These are phyloP conservation scores for Argyresthia goedartella DNA, from an alignment of 2,888 invertebrate genomes.

Conservation along the genomic window DNA sequence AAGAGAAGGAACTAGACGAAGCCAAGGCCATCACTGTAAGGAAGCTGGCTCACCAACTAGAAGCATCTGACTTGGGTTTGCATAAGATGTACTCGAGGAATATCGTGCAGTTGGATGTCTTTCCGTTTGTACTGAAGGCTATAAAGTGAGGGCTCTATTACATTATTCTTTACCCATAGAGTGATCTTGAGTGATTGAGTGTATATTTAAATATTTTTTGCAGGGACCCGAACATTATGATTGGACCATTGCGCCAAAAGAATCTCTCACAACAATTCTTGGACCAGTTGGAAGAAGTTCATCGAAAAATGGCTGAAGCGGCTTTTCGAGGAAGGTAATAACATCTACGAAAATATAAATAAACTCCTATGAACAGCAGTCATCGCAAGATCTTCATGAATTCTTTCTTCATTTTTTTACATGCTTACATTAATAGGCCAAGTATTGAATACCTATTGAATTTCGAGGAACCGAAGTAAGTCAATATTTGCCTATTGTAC, in stretches of 20 bases:
- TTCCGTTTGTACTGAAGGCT: constrained; percentile 71
- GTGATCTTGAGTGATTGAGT: neutral
- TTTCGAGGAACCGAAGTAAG: constrained; percentile 3
- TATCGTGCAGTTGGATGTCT: constrained; percentile 74
- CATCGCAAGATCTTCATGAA: neutral
- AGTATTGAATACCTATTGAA: constrained; percentile 1
- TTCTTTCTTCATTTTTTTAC: neutral
- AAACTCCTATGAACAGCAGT: neutral
- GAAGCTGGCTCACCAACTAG: constrained; percentile 78
- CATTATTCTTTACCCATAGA: too few relatives aligned
- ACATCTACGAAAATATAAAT: neutral
- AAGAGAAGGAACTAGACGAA: constrained; percentile 69
- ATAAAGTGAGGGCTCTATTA: constrained; percentile 56
- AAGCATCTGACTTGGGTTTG: constrained; percentile 75
- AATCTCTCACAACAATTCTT: constrained; percentile 71
- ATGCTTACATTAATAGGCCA: constrained; percentile 1
- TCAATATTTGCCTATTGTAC: neutral
- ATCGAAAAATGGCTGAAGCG: constrained; percentile 70
- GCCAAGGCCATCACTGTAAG: constrained; percentile 74
- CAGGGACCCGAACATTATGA: constrained; percentile 49
- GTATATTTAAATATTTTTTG: constrained; percentile 1
- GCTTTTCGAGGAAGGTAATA: constrained; percentile 65
- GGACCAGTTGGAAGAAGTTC: constrained; percentile 66
- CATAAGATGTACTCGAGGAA: constrained; percentile 76
- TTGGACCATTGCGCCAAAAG: constrained; percentile 75